These are phyloP conservation scores for Gymnocephalus cernua DNA, from an alignment of 2,113 vertebrate species.

Conservation along the genomic window DNA sequence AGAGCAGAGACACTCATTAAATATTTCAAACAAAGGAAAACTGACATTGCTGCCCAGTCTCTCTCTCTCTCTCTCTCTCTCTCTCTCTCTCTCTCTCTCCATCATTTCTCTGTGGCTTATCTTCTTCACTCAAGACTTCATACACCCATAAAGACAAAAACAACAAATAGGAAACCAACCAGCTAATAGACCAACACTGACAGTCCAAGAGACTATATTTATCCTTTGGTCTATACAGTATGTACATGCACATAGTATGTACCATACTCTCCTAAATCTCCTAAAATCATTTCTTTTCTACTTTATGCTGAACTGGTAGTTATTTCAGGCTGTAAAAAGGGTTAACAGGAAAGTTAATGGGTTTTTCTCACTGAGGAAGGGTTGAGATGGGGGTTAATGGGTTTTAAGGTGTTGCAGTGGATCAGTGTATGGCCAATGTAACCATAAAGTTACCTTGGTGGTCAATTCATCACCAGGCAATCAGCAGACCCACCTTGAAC, in stretches of 20 bases:
- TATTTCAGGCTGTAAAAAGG: conserved; percentile 34
- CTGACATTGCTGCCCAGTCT: conserved; percentile 56
- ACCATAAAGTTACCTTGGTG: conserved; percentile 57
- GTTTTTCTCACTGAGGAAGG: conserved; percentile 52
- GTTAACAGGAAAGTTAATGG: conserved; percentile 72
- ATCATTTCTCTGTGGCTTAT: conserved; percentile 4
- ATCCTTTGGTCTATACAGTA: not conserved
- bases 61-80: conserved; percentile 23
- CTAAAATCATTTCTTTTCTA: not conserved
- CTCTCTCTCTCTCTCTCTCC: conserved; percentile 34
- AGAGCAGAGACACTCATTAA: conserved; percentile 72
- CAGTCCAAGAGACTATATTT: not conserved
- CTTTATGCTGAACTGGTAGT: conserved; percentile 54
- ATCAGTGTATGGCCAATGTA: conserved; percentile 57
- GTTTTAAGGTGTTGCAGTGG: conserved; percentile 71
- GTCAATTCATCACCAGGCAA: conserved; percentile 57
- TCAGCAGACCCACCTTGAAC: conserved; percentile 67
- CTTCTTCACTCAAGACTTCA: conserved; percentile 24
- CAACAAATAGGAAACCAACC: not conserved
- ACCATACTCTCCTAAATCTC: conserved; percentile 5
- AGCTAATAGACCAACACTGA: not conserved
- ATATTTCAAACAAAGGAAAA: conserved; percentile 83
- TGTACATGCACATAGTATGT: not conserved
- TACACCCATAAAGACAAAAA: conserved; percentile 2
- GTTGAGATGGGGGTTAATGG: conserved; percentile 75